Percentiles rank a stretch among this genome's conserved stretches.
Conservation (phyloP, 2,797 vertebrate genomes). For the Coregonus sp. region DNA sequence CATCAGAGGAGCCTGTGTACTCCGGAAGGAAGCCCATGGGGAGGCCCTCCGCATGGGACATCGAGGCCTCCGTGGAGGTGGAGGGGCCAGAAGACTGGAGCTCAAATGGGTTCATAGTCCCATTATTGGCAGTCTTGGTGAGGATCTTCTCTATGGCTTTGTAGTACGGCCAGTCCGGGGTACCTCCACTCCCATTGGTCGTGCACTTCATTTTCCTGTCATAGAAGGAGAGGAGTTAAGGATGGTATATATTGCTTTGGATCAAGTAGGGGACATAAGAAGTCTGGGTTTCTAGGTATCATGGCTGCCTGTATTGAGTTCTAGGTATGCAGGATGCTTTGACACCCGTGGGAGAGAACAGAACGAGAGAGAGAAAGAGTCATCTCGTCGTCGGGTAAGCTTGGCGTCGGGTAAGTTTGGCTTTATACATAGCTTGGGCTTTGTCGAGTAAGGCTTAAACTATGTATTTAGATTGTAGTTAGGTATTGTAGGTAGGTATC, state of each 20-base stretch:
- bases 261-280: not conserved
- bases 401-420: too few relatives aligned
- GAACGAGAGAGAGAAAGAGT: too few relatives aligned
- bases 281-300: not conserved
- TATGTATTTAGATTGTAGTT: too few relatives aligned
- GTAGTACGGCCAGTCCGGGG: conserved; percentile 94
- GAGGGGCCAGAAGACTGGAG: conserved; percentile 83
- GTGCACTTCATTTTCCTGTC: conserved; percentile 92
- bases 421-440: too few relatives aligned
- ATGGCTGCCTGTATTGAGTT: not conserved
- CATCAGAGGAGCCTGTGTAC: conserved; percentile 89
- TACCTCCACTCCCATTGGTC: conserved; percentile 77
- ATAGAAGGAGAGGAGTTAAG: conserved; percentile 1
- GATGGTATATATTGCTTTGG: not conserved
- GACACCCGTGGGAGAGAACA: not conserved
- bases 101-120: conserved; percentile 81
- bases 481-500: too few relatives aligned
- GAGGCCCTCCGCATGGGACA: conserved; percentile 82
- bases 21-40: conserved; percentile 88
- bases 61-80: conserved; percentile 85
- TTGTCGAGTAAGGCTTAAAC: too few relatives aligned
- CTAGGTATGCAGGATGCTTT: not conserved
- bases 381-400: too few relatives aligned
- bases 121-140: conserved; percentile 87
- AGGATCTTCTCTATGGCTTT: conserved; percentile 95